These are phyloP conservation scores for Ammodytes marinus DNA, from an alignment of 2,113 vertebrate genomes.

Conservation along the genomic window DNA sequence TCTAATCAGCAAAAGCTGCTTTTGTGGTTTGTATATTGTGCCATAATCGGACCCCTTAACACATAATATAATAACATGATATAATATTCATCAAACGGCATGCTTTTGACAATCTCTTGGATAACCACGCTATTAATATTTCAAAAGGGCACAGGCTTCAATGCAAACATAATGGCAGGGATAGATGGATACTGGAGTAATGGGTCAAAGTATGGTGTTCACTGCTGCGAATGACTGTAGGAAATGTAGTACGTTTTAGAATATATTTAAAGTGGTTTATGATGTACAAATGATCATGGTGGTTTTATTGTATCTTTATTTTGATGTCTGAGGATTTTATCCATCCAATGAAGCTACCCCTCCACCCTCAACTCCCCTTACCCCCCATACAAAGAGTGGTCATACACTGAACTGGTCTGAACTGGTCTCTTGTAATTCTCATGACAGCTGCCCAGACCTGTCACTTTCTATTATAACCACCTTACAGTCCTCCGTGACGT, in stretches of 20 bases:
- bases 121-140: slow-evolving; percentile 71
- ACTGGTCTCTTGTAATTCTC: slow-evolving; percentile 15
- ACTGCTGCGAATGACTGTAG: background rate
- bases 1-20: slow-evolving; percentile 24
- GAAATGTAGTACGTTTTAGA: background rate
- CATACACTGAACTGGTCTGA: background rate
- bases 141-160: slow-evolving; percentile 69
- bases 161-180: slow-evolving; percentile 46
- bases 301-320: too few species aligned
- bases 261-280: background rate
- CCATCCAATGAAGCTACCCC: background rate
- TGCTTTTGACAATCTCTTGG: slow-evolving; percentile 56
- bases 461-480: slow-evolving; percentile 19
- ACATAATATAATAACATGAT: slow-evolving; percentile 50
- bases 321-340: background rate
- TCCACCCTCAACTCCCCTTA: too few species aligned
- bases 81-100: slow-evolving; percentile 63
- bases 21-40: slow-evolving; percentile 40
- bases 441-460: slow-evolving; percentile 35
- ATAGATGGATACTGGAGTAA: slow-evolving; percentile 1
- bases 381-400: background rate
- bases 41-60: slow-evolving; percentile 27
- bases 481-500: slow-evolving; percentile 19
- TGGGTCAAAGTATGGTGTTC: background rate
- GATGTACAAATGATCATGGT: background rate